Conservation (phyloP, 2,113 vertebrate genomes). For the Mirounga angustirostris region DNA sequence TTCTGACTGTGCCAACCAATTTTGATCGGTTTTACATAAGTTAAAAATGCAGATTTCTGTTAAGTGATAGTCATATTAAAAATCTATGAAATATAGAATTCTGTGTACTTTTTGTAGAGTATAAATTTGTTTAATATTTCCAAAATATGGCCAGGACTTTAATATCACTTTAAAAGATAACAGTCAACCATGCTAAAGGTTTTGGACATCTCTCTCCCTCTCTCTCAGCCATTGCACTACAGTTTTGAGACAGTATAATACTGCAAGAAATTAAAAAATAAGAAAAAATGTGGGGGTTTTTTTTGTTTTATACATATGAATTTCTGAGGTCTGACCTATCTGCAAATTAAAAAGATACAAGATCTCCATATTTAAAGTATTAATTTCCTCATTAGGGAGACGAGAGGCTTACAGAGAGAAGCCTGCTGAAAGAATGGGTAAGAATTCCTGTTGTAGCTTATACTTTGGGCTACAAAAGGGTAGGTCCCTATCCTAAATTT, state of each 20-base stretch:
- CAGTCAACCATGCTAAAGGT: no score
- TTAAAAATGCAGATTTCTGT: not conserved
- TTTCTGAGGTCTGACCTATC: not conserved
- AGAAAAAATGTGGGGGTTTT: not conserved
- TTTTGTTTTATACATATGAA: not conserved
- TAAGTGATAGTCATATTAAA: not conserved
- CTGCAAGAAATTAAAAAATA: not conserved
- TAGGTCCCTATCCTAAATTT: not conserved
- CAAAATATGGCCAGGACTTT: not conserved
- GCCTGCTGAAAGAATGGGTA: not conserved
- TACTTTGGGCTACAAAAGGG: not conserved
- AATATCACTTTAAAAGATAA: not conserved
- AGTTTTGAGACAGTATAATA: not conserved
- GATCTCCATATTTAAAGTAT: not conserved
- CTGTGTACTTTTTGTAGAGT: not conserved
- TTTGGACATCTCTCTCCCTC: not conserved
- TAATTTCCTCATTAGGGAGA: not conserved
- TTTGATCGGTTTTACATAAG: not conserved
- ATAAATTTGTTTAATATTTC: not conserved
- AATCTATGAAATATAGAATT: not conserved
- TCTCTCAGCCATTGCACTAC: rapidly evolving
- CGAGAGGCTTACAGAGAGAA: not conserved
- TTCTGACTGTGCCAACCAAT: not conserved
- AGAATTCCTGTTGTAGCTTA: not conserved
- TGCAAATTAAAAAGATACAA: not conserved